Conservation (phyloP, 2,113 vertebrate genomes). For the Tachycineta bicolor region DNA sequence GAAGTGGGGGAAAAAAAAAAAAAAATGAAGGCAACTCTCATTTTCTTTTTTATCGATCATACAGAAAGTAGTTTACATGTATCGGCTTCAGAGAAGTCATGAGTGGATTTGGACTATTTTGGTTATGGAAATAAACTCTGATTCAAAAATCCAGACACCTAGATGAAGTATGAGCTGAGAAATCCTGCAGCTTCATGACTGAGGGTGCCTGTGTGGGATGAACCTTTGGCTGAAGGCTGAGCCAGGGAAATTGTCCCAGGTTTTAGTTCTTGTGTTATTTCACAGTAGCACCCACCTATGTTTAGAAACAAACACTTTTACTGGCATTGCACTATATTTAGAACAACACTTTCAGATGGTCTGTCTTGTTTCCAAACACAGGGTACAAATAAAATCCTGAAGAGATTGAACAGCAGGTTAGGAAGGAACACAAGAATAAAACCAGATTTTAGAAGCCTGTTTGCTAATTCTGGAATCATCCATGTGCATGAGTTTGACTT, state of each 20-base stretch:
- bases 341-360: not conserved
- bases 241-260: not conserved
- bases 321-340: not conserved
- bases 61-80: not conserved
- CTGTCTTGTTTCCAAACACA: not conserved
- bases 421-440: not conserved
- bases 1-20: fast-evolving
- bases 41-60: not conserved
- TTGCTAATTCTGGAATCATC: not conserved
- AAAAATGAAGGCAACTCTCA: not conserved
- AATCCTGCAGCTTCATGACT: not conserved
- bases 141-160: not conserved
- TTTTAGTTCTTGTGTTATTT: not conserved
- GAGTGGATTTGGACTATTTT: not conserved
- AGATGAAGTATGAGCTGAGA: not conserved
- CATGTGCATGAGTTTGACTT: not conserved
- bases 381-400: not conserved
- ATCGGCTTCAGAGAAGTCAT: not conserved
- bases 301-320: not conserved
- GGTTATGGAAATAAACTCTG: not conserved
- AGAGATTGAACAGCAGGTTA: not conserved
- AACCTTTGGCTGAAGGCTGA: not conserved
- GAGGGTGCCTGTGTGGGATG: not conserved
- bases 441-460: not conserved
- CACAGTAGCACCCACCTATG: not conserved